Base-by-base conservation (phyloP, 2,888 invertebrate species). In the Venusia cambrica region DNA sequence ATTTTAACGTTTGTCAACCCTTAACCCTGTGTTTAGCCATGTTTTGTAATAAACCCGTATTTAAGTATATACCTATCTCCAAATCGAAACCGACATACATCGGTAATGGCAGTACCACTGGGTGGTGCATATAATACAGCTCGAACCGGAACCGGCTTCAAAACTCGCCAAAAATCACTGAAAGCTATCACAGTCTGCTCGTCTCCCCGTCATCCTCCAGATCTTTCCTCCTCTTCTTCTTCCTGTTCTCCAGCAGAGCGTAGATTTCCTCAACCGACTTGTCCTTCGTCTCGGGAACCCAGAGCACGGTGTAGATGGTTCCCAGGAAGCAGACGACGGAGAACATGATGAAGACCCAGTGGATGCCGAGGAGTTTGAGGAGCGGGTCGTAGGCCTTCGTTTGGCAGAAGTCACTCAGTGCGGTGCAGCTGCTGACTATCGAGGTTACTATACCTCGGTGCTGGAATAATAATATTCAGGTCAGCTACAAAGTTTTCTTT, bases 331-430 rank as follows among this genome's bases (percentile, higher is more conserved):
- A 85, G 2, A 87, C 73, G 1, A 67, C 13, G 0, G 85, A 83
- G 58, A 85, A 87, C 51, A 84, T 63, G 9, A 84, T 79, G 65
- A 87, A 85, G 4, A 85, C 85, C 85, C 85, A 87, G 38, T 85
- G 85, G 39, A 85, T 85, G 1, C 87, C 87, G 0, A 87, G 58
- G 1, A 83, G 63, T 48, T 85, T 85, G 2, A 80, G 66, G 0
- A 87, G 63, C 0, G 85, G 85, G 43, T 85, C 84, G 54, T 85
- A 87, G 0, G 81, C 81, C 36, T 87, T 87, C 1, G 81, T 79
- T 46, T 87, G 87, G 1, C 84, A 57, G 60, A 87, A 85, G 61
- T 87, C 87, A 38, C 84, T 85, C 28, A 80, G 68, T 0, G 85
- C 83, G 30, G 77, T 79, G 1, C 76, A 60, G 14, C 75, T 76